Evolutionary conservation across 2,797 vertebrate genomes (phyloP), one percentile per base, ranked within the genome.

Genomic region (Onychomys torridus): DNA sequence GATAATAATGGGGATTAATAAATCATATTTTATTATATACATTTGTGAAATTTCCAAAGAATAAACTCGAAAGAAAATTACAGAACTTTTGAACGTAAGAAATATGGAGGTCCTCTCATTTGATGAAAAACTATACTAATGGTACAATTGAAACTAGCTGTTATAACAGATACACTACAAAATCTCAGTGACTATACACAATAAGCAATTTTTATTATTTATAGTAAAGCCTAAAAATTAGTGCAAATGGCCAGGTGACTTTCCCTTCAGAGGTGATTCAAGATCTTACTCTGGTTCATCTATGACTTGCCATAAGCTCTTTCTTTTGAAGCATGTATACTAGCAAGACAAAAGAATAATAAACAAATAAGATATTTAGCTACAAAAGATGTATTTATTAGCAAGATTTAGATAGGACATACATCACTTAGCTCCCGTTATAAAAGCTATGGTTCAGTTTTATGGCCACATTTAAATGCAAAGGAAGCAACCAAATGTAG

Each of bases 381-480:
- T 85, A 34, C 82, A 67, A 87, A 91, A 95, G 61, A 11, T 77
- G 12, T 71, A 89, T 93, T 84, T 90, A 77, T 63, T 93, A 49
- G 23, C 37, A 19, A 79, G 25, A n/a, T 12, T n/a, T 81, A 11
- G 0, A 65, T 59, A 49, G 23, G 21, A 59, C 2, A 25, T 63
- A 49, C 7, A 61, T 76, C 0, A 63, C 43, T 46, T 89, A 27
- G n/a, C 23, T 29, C 49, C 2, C 29, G 17, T 91, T 71, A 23
- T 4, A 84, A n/a, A 84, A 96, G 40, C 27, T 57, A 95, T 14
- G 91, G 59, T 37, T 83, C 11, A 87, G n/a, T 90, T 67, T 40
- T 85, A 63, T 92, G 75, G 32, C 9, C 27, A 89, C 52, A 69
- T 63, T 1, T 21, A 95, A 91, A 89, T 90, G 2, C n/a, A 82